phyloP scores from a whole-genome alignment of 2,113 vertebrate genomes.

The Amphilophus citrinellus region DNA sequence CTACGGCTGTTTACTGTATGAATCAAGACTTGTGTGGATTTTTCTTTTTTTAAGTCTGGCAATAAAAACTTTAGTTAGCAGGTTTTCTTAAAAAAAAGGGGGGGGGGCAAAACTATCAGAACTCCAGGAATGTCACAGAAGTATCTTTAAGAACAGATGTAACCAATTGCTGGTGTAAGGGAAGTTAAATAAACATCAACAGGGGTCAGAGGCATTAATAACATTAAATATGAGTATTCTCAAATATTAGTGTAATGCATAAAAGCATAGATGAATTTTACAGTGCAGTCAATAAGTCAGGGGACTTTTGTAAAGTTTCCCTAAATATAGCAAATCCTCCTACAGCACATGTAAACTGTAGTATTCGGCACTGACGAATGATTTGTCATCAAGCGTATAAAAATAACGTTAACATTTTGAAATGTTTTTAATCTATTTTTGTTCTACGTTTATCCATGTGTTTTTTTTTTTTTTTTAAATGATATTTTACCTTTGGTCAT shows the following conservation, averaged over 20 bases:
- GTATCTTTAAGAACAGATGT: neutral
- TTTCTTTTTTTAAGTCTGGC: no score
- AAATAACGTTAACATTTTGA: neutral
- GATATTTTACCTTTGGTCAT: neutral
- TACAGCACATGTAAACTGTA: neutral
- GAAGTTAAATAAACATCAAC: neutral
- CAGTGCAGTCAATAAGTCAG: neutral
- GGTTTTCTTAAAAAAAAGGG: neutral
- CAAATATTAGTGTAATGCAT: neutral
- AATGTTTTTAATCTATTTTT: neutral
- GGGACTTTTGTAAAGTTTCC: conserved; percentile 15
- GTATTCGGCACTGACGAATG: neutral
- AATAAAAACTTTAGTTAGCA: no score
- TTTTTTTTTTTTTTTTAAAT: neutral
- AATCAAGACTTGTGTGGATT: no score
- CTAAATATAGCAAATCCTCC: neutral
- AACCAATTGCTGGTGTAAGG: neutral
- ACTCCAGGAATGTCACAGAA: no score
- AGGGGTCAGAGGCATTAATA: neutral
- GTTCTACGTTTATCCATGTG: neutral
- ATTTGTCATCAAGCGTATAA: neutral
- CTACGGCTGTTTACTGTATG: neutral
- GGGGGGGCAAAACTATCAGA: neutral
- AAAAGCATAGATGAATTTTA: neutral
- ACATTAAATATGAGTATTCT: neutral